Evolutionary conservation across 2,113 vertebrate species (phyloP).

Genomic region (Myanophis thanlyinensis): DNA sequence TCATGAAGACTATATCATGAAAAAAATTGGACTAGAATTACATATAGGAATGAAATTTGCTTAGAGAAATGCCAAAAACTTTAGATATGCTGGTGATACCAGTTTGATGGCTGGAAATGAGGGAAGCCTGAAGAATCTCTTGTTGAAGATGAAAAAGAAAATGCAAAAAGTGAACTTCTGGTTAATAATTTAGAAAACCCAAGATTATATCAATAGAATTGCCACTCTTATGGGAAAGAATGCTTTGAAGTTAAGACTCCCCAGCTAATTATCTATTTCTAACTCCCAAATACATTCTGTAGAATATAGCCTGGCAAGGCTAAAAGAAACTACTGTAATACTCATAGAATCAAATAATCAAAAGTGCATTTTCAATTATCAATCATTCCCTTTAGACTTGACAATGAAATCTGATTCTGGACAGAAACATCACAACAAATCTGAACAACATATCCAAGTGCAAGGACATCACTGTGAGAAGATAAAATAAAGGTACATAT

Average conservation of each 20-base stretch:
- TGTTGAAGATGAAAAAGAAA: background rate
- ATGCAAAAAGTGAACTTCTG: background rate
- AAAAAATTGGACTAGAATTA: background rate
- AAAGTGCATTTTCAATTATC: no score
- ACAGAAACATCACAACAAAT: background rate
- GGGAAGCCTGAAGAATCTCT: background rate
- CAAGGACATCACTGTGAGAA: background rate
- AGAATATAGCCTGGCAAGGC: no score
- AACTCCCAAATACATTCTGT: no score
- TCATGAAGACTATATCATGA: background rate
- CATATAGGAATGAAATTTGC: background rate
- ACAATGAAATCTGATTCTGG: background rate
- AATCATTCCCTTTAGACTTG: no score
- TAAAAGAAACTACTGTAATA: no score
- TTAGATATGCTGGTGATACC: background rate
- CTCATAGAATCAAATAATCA: no score
- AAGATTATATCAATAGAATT: background rate
- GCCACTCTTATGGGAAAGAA: no score
- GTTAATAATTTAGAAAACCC: background rate
- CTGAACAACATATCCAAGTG: background rate
- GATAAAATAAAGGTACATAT: background rate
- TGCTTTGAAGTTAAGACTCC: no score
- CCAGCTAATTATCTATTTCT: no score
- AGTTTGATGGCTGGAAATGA: background rate
- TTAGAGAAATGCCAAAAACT: background rate